A percentile compares a stretch with the other conserved stretches of the same genome.
Evolutionary conservation across 2,797 vertebrate genomes (phyloP).

Genomic region (Anguilla pacifica): DNA sequence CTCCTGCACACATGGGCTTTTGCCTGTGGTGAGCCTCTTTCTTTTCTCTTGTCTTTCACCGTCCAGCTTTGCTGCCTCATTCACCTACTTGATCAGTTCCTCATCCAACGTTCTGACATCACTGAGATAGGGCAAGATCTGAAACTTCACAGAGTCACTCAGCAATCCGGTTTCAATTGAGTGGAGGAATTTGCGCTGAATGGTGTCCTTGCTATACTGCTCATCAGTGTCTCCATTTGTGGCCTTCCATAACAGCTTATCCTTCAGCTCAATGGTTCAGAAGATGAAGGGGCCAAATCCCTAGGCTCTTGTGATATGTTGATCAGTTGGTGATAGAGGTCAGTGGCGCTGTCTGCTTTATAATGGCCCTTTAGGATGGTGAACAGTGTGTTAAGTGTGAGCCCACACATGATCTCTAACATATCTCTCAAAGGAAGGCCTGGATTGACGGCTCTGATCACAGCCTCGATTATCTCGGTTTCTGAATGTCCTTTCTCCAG

Average conservation of each 20-base stretch:
- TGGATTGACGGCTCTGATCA: too few species aligned
- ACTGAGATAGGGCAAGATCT: conserved; percentile 19
- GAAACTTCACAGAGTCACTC: not conserved
- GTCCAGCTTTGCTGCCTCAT: conserved; percentile 21
- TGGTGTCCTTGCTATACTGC: conserved; percentile 28
- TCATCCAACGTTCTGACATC: conserved; percentile 1
- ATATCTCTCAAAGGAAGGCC: too few species aligned
- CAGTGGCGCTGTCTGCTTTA: conserved; percentile 25
- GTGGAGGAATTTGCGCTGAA: conserved; percentile 39
- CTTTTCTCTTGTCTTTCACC: conserved; percentile 22
- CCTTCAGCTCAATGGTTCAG: conserved; percentile 20
- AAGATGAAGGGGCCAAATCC: conserved; percentile 5
- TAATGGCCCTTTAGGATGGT: conserved; percentile 17
- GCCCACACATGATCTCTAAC: conserved; percentile 8
- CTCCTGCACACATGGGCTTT: conserved; percentile 19
- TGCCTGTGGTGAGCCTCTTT: conserved; percentile 12
- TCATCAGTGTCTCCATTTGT: conserved; percentile 38
- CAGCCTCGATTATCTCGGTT: too few species aligned
- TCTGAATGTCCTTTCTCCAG: too few species aligned
- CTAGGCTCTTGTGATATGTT: conserved; percentile 11
- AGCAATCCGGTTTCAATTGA: conserved; percentile 33
- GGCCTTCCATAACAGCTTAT: conserved; percentile 5
- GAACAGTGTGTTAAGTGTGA: not conserved
- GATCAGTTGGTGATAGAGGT: conserved; percentile 35
- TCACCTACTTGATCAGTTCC: conserved; percentile 21